Conservation (phyloP, 2,888 invertebrate genomes). For the Polydrusus cervinus region DNA sequence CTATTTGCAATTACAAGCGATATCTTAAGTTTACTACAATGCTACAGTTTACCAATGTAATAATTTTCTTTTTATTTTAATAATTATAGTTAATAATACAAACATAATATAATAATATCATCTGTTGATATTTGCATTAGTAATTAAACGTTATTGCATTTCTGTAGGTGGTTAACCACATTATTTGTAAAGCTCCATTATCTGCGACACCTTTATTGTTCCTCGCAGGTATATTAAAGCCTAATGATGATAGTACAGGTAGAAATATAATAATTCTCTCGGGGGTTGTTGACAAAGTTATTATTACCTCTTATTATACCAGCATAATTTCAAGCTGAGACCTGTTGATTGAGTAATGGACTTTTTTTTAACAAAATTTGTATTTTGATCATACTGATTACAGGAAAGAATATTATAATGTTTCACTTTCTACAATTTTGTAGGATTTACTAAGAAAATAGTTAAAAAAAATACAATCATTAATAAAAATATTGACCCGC, state of each 20-base stretch:
- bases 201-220: constrained; percentile 6
- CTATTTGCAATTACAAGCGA: too few species aligned
- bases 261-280: neutral
- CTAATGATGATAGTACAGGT: neutral
- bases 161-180: neutral
- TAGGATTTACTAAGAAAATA: too few species aligned
- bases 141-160: neutral
- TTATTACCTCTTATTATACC: too few species aligned
- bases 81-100: neutral
- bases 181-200: neutral
- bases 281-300: neutral
- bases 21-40: too few species aligned
- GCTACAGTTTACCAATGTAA: neutral
- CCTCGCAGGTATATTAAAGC: neutral
- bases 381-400: too few species aligned
- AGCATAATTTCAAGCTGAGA: too few species aligned
- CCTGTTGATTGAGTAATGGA: too few species aligned
- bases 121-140: neutral
- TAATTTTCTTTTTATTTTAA: neutral
- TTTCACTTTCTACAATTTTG: too few species aligned
- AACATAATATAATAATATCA: neutral
- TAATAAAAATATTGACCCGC: too few species aligned
- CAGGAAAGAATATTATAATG: too few species aligned
- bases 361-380: too few species aligned
- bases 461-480: too few species aligned